These are phyloP conservation scores for Homarus americanus DNA, from an alignment of 1,140 invertebrate species.

Conservation along the genomic window DNA sequence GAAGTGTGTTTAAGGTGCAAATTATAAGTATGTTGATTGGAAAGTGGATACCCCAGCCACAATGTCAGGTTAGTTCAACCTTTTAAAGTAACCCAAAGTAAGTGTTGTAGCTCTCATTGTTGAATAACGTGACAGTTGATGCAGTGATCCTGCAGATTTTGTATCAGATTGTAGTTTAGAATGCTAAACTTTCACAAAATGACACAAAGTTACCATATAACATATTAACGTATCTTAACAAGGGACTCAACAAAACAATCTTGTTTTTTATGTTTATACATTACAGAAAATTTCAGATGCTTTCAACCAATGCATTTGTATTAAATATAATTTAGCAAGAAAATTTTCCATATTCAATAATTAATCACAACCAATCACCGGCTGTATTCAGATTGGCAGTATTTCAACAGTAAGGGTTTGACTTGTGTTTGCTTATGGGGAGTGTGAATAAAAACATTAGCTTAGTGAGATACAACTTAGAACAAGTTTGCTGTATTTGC, in stretches of 20 bases:
- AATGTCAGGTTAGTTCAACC: not conserved
- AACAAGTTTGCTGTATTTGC: not conserved
- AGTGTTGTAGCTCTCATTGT: not conserved
- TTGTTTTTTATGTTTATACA: not conserved
- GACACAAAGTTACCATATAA: constrained; percentile 33
- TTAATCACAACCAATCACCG: not conserved
- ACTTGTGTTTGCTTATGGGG: not conserved
- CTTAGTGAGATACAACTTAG: not conserved
- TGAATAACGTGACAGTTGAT: not conserved
- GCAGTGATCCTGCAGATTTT: constrained; percentile 25
- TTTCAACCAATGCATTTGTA: not conserved
- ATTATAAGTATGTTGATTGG: not conserved
- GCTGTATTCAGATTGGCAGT: not conserved
- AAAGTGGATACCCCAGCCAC: not conserved
- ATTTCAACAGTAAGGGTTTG: not conserved
- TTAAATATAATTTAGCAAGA: not conserved
- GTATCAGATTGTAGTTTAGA: constrained; percentile 30
- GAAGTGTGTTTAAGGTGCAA: not conserved
- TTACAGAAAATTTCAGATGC: not conserved
- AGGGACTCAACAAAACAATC: not conserved
- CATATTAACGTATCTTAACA: constrained; percentile 31
- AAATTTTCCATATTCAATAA: not conserved
- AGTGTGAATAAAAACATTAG: not conserved
- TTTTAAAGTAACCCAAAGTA: not conserved
- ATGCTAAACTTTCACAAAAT: constrained; percentile 38